A percentile compares a stretch with the other conserved stretches of the same genome.
phyloP scores from a whole-genome alignment of 53 echinoderm and acorn worm genomes.

The Arbacia lixula region DNA sequence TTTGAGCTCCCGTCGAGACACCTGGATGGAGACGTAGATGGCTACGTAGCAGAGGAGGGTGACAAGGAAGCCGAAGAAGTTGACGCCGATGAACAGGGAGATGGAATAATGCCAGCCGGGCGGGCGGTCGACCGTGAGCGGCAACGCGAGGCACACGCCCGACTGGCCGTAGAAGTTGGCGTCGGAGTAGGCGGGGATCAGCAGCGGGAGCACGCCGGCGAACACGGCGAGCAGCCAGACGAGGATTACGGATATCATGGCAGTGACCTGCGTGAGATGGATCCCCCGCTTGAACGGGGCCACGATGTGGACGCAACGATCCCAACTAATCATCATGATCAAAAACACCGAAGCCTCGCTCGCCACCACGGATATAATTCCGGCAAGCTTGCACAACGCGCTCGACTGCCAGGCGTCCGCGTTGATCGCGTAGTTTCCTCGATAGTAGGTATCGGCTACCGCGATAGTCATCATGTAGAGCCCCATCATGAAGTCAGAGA shows the following conservation, averaged over 20 bases:
- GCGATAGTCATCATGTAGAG: conserved; percentile 64
- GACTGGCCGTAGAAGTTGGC: conserved; percentile 86
- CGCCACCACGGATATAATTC: conserved; percentile 42
- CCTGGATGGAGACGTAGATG: conserved; percentile 64
- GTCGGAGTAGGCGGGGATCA: conserved; percentile 8
- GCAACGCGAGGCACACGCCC: conserved; percentile 90
- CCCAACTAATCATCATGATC: conserved; percentile 53
- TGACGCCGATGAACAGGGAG: conserved; percentile 82
- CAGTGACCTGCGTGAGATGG: not conserved
- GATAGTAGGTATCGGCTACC: conserved; percentile 39
- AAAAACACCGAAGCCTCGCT: conserved; percentile 56
- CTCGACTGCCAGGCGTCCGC: conserved; percentile 54
- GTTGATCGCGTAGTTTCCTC: conserved; percentile 42
- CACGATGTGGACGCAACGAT: conserved; percentile 35
- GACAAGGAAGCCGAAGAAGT: conserved; percentile 73
- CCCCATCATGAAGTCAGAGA: conserved; percentile 64
- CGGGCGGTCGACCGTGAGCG: conserved; percentile 71
- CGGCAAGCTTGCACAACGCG: conserved; percentile 38
- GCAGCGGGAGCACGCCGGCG: conserved; percentile 2
- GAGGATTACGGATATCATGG: not conserved
- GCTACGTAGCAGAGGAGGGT: conserved; percentile 81
- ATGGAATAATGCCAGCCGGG: conserved; percentile 94
- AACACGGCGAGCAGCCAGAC: conserved; percentile 20
- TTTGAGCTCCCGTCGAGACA: not conserved
- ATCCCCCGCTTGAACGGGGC: conserved; percentile 35